Evolutionary conservation across 2,113 vertebrate genomes (phyloP).

Genomic region (Proteles cristata): DNA sequence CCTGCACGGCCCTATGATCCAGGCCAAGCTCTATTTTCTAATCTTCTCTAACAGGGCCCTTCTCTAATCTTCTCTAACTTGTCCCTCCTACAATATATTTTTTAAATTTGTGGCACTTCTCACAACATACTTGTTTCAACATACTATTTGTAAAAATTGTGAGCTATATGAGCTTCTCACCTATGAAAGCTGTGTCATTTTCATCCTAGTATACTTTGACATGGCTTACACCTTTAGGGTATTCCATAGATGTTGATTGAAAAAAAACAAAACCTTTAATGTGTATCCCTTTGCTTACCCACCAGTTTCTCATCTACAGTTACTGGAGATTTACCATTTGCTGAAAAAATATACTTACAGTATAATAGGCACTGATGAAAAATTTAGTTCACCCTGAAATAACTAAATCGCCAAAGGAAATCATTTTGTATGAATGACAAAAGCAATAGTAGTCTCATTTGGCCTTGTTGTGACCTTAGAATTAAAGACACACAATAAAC

Average conservation of each 20-base stretch:
- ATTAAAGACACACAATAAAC: conserved; percentile 59
- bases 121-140: neutral
- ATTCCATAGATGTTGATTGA: neutral
- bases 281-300: neutral
- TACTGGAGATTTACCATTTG: conserved; percentile 12
- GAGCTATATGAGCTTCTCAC: neutral
- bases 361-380: conserved; percentile 57
- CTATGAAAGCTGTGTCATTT: neutral
- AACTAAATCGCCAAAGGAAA: conserved; percentile 63
- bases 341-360: conserved; percentile 42
- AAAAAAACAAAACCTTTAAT: neutral
- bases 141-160: neutral
- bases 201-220: neutral
- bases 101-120: neutral
- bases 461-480: conserved; percentile 55
- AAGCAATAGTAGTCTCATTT: conserved; percentile 49
- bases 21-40: neutral
- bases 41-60: neutral
- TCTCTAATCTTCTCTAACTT: neutral
- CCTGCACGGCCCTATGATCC: rapidly evolving
- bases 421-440: conserved; percentile 63
- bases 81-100: neutral
- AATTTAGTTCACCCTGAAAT: conserved; percentile 60
- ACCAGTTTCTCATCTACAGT: neutral
- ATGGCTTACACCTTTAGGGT: neutral